Conservation (phyloP, 2,888 invertebrate species). For the Boloria selene region DNA sequence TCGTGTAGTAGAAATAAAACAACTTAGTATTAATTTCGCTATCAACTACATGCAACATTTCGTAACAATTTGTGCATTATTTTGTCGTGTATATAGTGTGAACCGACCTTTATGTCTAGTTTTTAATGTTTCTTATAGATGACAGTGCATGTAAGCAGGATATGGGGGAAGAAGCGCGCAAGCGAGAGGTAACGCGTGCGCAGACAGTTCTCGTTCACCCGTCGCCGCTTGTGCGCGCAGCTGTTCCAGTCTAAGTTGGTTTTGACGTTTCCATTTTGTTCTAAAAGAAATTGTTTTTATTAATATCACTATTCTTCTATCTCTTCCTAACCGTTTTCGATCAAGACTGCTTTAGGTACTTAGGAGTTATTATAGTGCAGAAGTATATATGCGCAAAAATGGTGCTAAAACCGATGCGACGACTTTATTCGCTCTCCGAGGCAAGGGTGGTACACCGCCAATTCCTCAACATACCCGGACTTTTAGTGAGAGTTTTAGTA, state of each 20-base stretch:
- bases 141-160: slow-evolving; percentile 77
- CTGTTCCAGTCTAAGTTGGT: slow-evolving; percentile 92
- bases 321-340: too few species aligned
- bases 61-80: neutral
- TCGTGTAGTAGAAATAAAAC: too few species aligned
- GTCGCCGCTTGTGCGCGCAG: slow-evolving; percentile 91
- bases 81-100: slow-evolving; percentile 10
- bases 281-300: slow-evolving; percentile 61
- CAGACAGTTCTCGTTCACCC: slow-evolving; percentile 82
- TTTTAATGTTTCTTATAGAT: slow-evolving; percentile 52
- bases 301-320: slow-evolving; percentile 1
- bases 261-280: slow-evolving; percentile 95
- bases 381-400: too few species aligned
- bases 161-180: slow-evolving; percentile 74
- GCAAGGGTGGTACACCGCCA: too few species aligned
- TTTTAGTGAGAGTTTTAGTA: too few species aligned
- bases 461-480: too few species aligned
- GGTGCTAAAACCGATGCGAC: too few species aligned
- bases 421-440: too few species aligned
- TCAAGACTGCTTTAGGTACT: too few species aligned
- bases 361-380: too few species aligned
- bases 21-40: too few species aligned
- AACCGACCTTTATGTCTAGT: neutral
- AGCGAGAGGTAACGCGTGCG: slow-evolving; percentile 69
- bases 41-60: neutral